Percentiles rank a stretch among this genome's conserved stretches.
Evolutionary conservation across 2,113 vertebrate species (phyloP).

Genomic region (Loxodonta africana): DNA sequence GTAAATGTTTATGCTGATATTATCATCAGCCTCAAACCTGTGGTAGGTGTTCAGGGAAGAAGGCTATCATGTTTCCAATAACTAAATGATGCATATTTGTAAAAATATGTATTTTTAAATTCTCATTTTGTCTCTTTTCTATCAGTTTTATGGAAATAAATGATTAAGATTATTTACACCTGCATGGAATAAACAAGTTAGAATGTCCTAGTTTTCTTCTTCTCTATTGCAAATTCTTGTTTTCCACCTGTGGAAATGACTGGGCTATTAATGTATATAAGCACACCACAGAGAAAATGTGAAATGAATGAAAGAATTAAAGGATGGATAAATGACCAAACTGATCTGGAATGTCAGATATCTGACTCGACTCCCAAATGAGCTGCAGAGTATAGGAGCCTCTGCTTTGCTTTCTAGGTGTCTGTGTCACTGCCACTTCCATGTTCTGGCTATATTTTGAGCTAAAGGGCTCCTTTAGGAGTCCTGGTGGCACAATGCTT

Average conservation of each 20-base stretch:
- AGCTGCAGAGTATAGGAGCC: neutral
- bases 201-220: neutral
- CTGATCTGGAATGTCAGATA: neutral
- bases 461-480: neutral
- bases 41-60: neutral
- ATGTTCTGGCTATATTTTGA: neutral
- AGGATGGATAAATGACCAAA: neutral
- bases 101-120: neutral
- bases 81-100: neutral
- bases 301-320: neutral
- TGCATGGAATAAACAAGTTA: neutral
- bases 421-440: neutral
- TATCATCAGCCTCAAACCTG: neutral
- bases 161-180: neutral
- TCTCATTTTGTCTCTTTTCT: neutral
- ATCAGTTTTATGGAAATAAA: constrained; percentile 29
- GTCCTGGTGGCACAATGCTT: too few species aligned
- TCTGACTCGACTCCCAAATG: neutral
- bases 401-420: neutral
- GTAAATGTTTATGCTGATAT: constrained; percentile 31
- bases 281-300: neutral
- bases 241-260: neutral
- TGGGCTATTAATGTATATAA: neutral
- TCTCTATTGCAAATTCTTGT: neutral
- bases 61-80: neutral